Evolutionary conservation across 2,888 invertebrate genomes (phyloP).

Genomic region (Epistrophe eligans): DNA sequence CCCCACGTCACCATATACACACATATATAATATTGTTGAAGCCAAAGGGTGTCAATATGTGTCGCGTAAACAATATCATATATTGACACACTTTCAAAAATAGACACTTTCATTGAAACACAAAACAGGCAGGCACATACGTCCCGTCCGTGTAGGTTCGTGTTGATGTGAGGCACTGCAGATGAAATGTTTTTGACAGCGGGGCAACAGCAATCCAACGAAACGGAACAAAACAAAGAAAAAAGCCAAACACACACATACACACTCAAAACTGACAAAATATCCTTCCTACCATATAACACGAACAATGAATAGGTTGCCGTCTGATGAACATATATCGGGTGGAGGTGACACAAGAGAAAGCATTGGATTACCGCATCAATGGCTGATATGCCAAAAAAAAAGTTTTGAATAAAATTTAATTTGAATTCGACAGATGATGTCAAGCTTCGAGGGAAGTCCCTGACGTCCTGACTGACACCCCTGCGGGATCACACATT

Average conservation of each 20-base stretch:
- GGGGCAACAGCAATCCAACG: slow-evolving; percentile 34
- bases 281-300: slow-evolving; percentile 18
- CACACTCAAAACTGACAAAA: slow-evolving; percentile 1
- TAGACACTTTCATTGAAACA: slow-evolving; percentile 59
- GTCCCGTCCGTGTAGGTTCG: slow-evolving; percentile 19
- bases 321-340: too few relatives aligned
- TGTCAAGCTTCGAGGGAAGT: slow-evolving; percentile 44
- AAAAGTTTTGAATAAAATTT: slow-evolving; percentile 73
- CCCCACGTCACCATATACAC: background rate
- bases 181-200: slow-evolving; percentile 72
- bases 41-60: slow-evolving; percentile 72
- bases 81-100: slow-evolving; percentile 74
- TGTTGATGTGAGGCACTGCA: slow-evolving; percentile 51
- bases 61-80: slow-evolving; percentile 73
- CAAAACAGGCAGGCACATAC: slow-evolving; percentile 29
- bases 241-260: slow-evolving; percentile 1
- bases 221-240: slow-evolving; percentile 33
- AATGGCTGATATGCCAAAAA: slow-evolving; percentile 52
- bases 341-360: slow-evolving; percentile 16
- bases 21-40: slow-evolving; percentile 14
- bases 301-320: slow-evolving; percentile 38
- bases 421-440: slow-evolving; percentile 75
- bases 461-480: slow-evolving; percentile 19
- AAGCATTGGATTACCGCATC: slow-evolving; percentile 68
- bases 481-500: slow-evolving; percentile 22